Evolutionary conservation across 2,113 vertebrate genomes (phyloP), one percentile per base, ranked within the genome.

Genomic region (Xiphophorus hellerii): DNA sequence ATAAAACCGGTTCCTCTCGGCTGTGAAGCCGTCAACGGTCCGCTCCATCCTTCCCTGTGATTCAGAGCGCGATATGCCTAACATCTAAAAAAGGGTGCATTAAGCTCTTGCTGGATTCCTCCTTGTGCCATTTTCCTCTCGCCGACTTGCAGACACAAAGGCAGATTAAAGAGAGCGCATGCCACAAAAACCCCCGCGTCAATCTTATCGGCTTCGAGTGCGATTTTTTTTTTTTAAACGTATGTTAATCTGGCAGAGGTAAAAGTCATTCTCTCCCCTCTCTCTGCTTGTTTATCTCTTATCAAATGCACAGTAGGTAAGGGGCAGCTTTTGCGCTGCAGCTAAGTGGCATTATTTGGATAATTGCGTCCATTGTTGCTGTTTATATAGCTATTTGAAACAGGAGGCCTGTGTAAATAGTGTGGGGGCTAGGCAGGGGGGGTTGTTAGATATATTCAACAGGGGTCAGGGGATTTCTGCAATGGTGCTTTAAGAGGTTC

Each of bases 311-410:
- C 90, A 82, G 92, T 88, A 94, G 92, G 93, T 93, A 86, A 92
- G 93, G 88, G 92, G 84, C 85, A 83, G 87, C 92, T 91, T 37
- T 84, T 73, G 74, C 66, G 71, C 83, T 48, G 84, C 80, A 72
- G 90, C 89, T 92, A 93, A 93, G 92, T 92, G 89, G 90, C 90
- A 91, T 93, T 93, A 94, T 95, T 93, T 92, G 90, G 90, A 92
- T 95, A 94, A 95, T 94, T 93, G 92, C 88, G 76, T 93, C 89
- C 87, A 93, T 94, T 93, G 92, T 94, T 90, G 87, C 80, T 75
- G 89, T 89, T 93, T 93, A 91, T 90, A 91, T 84, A 87, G 91
- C 87, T 83, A 89, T 94, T 92, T 93, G 88, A 93, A 93, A 92
- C 67, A 81, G 92, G 80, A 91, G 89, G 91, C 90, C 88, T 90